A percentile compares a stretch with the other conserved stretches of the same genome.
These are phyloP conservation scores for Pachymerium ferrugineum DNA, from an alignment of 2,888 invertebrate genomes.

Conservation along the genomic window DNA sequence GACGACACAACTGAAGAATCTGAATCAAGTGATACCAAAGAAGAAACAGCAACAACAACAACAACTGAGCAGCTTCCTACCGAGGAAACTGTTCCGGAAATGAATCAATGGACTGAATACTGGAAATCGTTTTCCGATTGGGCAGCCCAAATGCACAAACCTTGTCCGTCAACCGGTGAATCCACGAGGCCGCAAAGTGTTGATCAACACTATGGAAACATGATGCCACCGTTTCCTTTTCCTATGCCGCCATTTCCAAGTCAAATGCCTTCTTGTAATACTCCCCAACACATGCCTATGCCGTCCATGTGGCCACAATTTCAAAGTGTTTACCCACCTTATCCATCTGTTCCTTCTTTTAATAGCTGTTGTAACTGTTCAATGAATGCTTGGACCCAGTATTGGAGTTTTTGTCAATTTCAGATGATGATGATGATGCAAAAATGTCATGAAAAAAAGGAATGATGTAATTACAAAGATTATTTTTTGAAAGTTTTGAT, in stretches of 20 bases:
- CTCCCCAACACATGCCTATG: no score
- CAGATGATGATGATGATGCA: slow-evolving; percentile 13
- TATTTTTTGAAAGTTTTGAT: no score
- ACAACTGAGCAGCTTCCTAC: no score
- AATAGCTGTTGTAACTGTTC: slow-evolving; percentile 3
- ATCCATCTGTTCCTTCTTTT: neutral
- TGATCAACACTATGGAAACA: neutral
- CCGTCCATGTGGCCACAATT: neutral
- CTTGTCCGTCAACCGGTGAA: neutral
- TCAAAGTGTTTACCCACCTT: neutral
- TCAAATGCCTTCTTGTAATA: no score
- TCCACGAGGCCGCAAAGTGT: neutral
- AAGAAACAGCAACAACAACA: no score
- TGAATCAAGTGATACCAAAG: neutral
- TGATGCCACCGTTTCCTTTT: neutral
- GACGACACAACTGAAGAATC: neutral
- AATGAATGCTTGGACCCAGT: neutral
- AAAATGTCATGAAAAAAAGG: neutral
- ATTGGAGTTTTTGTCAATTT: neutral
- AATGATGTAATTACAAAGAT: no score
- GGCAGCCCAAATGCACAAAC: neutral
- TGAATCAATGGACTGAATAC: neutral
- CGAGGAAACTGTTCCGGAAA: neutral
- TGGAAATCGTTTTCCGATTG: neutral
- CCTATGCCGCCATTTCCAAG: neutral